Percentiles rank a stretch among this genome's conserved stretches.
Evolutionary conservation across 2,797 vertebrate species (phyloP).

Genomic region (Enteromius anoplus): DNA sequence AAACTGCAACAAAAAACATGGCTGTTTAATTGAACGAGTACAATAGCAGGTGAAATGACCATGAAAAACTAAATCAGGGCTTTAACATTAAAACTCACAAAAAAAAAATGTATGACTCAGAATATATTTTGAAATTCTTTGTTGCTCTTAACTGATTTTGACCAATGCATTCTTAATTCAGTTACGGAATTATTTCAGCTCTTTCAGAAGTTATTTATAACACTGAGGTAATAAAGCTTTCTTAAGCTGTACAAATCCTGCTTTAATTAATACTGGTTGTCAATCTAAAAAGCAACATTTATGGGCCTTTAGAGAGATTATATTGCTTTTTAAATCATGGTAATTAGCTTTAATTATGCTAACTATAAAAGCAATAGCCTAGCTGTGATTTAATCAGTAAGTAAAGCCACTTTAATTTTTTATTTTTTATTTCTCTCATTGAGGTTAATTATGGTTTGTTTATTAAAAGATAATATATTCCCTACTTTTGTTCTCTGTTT

Average conservation of each 20-base stretch:
- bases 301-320: conserved; percentile 34
- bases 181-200: neutral
- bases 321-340: conserved; percentile 25
- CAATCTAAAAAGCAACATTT: conserved; percentile 26
- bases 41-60: neutral
- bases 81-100: too few relatives aligned
- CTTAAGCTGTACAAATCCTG: conserved; percentile 42
- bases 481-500: neutral
- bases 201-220: conserved; percentile 39
- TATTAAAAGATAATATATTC: conserved; percentile 4
- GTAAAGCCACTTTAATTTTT: neutral
- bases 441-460: conserved; percentile 35
- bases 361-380: conserved; percentile 17
- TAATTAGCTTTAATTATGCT: conserved; percentile 38
- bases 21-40: neutral
- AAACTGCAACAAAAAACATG: neutral
- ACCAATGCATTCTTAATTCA: neutral
- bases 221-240: conserved; percentile 43
- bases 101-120: neutral
- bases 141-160: conserved; percentile 3
- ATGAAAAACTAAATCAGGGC: neutral
- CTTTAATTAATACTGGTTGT: conserved; percentile 47
- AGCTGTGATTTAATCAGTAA: neutral
- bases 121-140: neutral
- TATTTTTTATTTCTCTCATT: neutral